phyloP scores from a whole-genome alignment of 2,113 vertebrate genomes.

The Lanius ludovicianus region DNA sequence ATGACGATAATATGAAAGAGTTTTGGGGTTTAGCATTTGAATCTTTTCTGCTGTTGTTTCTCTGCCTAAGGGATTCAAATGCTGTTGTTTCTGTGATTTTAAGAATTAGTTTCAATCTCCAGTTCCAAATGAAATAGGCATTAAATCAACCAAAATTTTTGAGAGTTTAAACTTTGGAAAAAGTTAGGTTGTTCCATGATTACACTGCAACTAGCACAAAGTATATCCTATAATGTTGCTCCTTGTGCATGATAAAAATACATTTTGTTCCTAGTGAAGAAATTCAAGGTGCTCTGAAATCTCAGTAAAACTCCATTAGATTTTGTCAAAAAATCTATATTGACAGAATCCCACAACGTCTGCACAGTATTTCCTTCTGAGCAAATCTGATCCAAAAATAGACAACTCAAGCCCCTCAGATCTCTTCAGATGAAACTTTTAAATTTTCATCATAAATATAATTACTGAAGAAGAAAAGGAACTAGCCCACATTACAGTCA shows the following conservation, averaged over 20 bases:
- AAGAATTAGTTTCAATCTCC: background rate
- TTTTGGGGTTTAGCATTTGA: background rate
- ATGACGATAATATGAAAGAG: background rate
- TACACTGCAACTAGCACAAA: background rate
- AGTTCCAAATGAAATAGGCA: background rate
- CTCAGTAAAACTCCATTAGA: background rate
- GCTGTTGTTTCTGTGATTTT: background rate
- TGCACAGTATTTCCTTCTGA: background rate
- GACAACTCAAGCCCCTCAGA: background rate
- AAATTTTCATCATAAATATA: conserved; percentile 4
- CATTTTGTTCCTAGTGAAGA: background rate
- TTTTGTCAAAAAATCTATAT: background rate
- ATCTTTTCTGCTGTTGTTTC: background rate
- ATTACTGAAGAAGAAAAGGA: conserved; percentile 33
- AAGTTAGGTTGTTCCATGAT: background rate
- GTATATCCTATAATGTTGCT: background rate
- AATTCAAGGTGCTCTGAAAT: conserved; percentile 8
- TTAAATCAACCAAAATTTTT: background rate
- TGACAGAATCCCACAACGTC: background rate
- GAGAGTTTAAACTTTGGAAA: background rate
- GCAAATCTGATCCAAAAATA: conserved; percentile 3
- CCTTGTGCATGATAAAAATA: background rate
- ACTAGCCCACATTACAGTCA: background rate
- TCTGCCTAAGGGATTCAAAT: background rate
- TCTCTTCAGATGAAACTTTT: background rate